These are phyloP conservation scores for Chloroceryle aenea DNA, from an alignment of 2,113 vertebrate genomes.

Conservation along the genomic window DNA sequence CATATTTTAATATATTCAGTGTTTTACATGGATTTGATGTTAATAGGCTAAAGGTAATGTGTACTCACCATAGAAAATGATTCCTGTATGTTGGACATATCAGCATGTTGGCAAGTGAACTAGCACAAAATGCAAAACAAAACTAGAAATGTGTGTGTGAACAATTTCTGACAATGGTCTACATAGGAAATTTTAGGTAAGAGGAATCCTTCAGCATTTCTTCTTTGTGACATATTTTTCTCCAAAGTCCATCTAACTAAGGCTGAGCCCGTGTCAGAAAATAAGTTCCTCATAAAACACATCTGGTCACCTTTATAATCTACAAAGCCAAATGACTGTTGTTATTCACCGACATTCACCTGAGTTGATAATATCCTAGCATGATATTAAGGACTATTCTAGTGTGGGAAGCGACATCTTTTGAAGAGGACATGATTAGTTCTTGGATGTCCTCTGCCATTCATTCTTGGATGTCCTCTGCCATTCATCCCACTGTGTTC, in stretches of 20 bases:
- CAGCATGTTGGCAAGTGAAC: neutral
- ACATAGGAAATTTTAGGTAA: neutral
- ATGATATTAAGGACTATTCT: neutral
- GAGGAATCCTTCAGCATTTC: neutral
- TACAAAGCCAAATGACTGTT: neutral
- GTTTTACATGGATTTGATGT: neutral
- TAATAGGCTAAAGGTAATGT: neutral
- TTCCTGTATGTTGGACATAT: neutral
- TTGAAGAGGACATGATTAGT: neutral
- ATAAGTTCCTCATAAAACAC: neutral
- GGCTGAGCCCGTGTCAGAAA: neutral
- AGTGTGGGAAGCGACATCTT: neutral
- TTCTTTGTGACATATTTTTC: neutral
- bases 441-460: neutral
- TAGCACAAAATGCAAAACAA: neutral
- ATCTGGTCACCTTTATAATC: neutral
- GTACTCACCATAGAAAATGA: neutral
- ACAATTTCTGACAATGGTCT: neutral
- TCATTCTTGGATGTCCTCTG: slow-evolving; percentile 4
- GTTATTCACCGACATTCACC: neutral
- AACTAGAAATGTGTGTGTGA: neutral
- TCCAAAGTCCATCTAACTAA: neutral
- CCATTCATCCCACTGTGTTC: neutral
- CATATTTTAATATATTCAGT: neutral
- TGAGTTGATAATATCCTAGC: slow-evolving; percentile 4